Evolutionary conservation across 2,797 vertebrate species (phyloP).

Genomic region (Catostomus latipinnis): DNA sequence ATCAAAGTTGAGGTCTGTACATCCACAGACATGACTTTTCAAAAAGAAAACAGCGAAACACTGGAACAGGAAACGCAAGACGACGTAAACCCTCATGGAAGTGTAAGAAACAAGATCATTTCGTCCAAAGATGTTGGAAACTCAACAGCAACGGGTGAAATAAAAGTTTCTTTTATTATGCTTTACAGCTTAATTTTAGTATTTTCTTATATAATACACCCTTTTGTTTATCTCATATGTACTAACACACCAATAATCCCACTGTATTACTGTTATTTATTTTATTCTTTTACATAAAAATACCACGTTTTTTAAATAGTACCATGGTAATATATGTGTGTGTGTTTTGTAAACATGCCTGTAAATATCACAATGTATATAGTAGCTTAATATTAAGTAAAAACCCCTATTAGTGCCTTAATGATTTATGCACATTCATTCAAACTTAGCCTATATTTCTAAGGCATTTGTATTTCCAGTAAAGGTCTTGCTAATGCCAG

Average conservation of each 20-base stretch:
- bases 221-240: no score
- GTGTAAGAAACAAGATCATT: background rate
- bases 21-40: constrained; percentile 3
- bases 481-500: constrained; percentile 83
- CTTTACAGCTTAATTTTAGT: background rate
- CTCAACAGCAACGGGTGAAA: constrained; percentile 74
- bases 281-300: background rate
- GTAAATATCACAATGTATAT: background rate
- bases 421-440: background rate
- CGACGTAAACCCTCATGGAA: background rate
- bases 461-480: constrained; percentile 69
- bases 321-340: background rate
- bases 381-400: background rate
- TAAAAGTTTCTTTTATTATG: background rate
- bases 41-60: constrained; percentile 29
- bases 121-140: constrained; percentile 57
- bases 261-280: no score
- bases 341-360: background rate
- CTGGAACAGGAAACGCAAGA: background rate
- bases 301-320: background rate
- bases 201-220: no score
- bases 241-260: no score
- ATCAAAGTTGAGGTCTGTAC: constrained; percentile 10
- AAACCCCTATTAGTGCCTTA: background rate
- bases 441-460: background rate